Conservation (phyloP, 2,113 vertebrate species). For the Chamaetylas fuelleborni region DNA sequence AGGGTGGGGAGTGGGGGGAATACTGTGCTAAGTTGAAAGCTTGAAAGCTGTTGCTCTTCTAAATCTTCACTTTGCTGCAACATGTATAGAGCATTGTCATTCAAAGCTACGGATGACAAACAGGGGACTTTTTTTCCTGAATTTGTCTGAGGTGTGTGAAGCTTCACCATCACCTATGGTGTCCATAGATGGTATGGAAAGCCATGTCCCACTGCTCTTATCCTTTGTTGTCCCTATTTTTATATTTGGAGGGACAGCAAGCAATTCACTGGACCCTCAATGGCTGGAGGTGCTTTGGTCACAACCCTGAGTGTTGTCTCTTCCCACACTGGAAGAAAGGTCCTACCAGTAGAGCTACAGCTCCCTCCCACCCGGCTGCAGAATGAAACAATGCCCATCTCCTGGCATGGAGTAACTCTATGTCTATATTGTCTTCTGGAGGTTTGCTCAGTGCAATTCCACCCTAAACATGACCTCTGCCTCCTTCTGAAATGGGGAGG, state of each 20-base stretch:
- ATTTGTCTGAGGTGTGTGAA: not conserved
- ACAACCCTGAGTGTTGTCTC: not conserved
- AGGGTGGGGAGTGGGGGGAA: not conserved
- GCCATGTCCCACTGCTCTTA: fast-evolving
- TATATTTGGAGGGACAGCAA: not conserved
- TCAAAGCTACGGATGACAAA: not conserved
- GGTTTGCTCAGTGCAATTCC: not conserved
- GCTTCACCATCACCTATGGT: not conserved
- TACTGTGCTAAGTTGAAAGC: not conserved
- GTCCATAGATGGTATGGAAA: not conserved
- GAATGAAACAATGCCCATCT: not conserved
- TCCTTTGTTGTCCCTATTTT: not conserved
- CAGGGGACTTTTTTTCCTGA: not conserved
- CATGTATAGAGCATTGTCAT: not conserved
- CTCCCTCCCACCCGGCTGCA: fast-evolving
- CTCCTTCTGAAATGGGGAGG: not conserved
- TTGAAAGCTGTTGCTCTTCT: not conserved
- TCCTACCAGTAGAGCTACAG: not conserved
- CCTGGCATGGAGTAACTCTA: not conserved
- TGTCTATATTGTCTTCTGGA: not conserved
- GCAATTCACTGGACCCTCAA: not conserved
- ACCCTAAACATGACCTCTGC: not conserved
- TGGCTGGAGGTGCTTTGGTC: not conserved
- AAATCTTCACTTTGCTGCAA: not conserved
- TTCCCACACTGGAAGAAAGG: not conserved